phyloP scores from a whole-genome alignment of 2,113 vertebrate genomes.

The Scolopax mira region DNA sequence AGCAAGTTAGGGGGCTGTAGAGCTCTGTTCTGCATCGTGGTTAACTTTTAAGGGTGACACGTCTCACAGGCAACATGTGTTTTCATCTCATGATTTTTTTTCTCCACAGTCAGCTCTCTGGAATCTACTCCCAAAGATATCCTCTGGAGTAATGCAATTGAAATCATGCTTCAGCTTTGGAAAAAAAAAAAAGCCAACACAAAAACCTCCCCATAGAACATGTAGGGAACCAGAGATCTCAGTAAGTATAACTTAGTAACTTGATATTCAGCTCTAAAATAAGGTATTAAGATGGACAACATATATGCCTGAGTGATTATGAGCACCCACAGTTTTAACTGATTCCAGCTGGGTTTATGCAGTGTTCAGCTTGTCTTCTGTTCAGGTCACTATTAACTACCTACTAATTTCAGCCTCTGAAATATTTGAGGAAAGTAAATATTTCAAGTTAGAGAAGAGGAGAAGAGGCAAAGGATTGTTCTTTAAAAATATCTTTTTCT shows the following conservation, averaged over 20 bases:
- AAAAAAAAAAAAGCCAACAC: neutral
- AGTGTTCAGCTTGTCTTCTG: neutral
- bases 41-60: neutral
- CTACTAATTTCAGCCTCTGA: neutral
- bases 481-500: neutral
- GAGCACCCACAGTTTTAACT: neutral
- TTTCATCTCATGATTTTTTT: neutral
- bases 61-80: neutral
- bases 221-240: neutral
- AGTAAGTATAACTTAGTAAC: neutral
- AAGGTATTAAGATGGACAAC: neutral
- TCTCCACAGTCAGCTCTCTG: neutral
- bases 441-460: neutral
- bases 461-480: neutral
- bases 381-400: neutral
- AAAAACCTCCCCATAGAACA: neutral
- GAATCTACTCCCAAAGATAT: neutral
- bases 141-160: neutral
- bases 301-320: neutral
- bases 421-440: neutral
- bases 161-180: neutral
- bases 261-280: neutral
- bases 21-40: neutral
- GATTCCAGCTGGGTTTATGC: neutral
- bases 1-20: neutral